Conservation (phyloP, 2,113 vertebrate genomes). For the Tor tambroides region DNA sequence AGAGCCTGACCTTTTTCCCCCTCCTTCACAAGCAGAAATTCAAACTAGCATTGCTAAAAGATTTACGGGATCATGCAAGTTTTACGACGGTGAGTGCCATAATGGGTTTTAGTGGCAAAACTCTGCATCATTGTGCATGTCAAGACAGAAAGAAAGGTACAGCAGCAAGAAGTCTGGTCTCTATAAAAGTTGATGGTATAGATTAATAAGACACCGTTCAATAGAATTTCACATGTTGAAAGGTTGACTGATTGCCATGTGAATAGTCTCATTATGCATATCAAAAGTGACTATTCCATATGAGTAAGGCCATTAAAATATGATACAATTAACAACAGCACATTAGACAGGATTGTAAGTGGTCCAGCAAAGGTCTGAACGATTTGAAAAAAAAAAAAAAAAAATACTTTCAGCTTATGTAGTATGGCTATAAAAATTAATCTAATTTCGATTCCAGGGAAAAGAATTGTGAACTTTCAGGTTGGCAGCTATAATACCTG, state of each 20-base stretch:
- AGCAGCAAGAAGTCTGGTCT: slow-evolving; percentile 72
- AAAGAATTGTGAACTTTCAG: neutral
- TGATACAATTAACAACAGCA: neutral
- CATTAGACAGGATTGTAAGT: neutral
- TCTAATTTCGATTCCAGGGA: neutral
- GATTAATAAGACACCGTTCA: slow-evolving; percentile 40
- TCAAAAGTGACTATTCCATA: neutral
- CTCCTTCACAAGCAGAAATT: slow-evolving; percentile 77
- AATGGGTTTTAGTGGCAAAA: slow-evolving; percentile 86
- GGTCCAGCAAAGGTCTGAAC: neutral
- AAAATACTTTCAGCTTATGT: neutral
- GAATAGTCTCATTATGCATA: neutral
- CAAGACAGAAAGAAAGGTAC: slow-evolving; percentile 76
- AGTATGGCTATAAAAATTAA: neutral
- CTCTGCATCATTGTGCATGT: slow-evolving; percentile 77
- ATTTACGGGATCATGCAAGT: slow-evolving; percentile 92
- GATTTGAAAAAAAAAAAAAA: no score
- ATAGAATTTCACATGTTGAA: neutral
- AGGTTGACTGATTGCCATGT: neutral
- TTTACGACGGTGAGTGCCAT: slow-evolving; percentile 85
- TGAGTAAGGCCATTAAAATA: neutral
- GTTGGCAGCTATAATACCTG: neutral
- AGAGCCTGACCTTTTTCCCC: slow-evolving; percentile 54
- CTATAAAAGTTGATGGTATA: slow-evolving; percentile 66
- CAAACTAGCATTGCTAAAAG: slow-evolving; percentile 81